Evolutionary conservation across 35 echinoderm and acorn worm genomes (phyloP), one percentile per base, ranked within the genome.

Genomic region (Lytechinus variegatus): DNA sequence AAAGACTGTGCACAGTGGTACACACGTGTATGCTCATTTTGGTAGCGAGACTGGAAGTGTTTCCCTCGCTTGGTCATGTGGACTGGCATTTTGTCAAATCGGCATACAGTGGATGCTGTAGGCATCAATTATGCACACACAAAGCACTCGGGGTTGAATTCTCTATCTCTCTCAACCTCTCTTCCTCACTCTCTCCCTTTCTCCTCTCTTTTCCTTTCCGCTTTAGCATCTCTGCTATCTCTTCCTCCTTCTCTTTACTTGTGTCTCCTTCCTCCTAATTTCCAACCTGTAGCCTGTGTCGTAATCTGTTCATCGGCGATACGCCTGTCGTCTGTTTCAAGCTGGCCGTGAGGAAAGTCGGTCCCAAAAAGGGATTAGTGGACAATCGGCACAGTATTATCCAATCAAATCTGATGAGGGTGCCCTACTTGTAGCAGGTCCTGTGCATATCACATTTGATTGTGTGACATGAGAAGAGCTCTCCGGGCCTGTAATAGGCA

Each of bases 71-170:
- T 93, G 53, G 54, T 93, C 54, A 27, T 93, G 92, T 93, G n/a
- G 92, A 54, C 53, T 93, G 92, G 92, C 92, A 93, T 93, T 93
- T 57, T 93, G 52, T 55, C 92, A 57, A 54, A 57, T 93, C 55
- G 92, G 54, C 92, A 57, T 55, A 28, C 92, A 54, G 92, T 54
- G 92, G 92, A 8, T 54, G 92, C 92, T 93, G 53, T 54, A 57
- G 92, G 92, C 92, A 93, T 93, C 92, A 93, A 93, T 93, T 93
- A 93, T 93, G 92, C 92, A 93, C 53, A 93, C 54, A 93, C 53
- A 93, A 54, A 54, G 29, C 88, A 90, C 92, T 93, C 92, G 92
- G 55, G 52, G 92, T 53, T 33, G 92, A 54, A 93, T 57, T 93
- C 53, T 93, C 9, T 93, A 16, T 93, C 27, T 93, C 54, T 90